A percentile compares a stretch with the other conserved stretches of the same genome.
Conservation (phyloP, 2,797 vertebrate species). For the Sebastes ruberrimus region DNA sequence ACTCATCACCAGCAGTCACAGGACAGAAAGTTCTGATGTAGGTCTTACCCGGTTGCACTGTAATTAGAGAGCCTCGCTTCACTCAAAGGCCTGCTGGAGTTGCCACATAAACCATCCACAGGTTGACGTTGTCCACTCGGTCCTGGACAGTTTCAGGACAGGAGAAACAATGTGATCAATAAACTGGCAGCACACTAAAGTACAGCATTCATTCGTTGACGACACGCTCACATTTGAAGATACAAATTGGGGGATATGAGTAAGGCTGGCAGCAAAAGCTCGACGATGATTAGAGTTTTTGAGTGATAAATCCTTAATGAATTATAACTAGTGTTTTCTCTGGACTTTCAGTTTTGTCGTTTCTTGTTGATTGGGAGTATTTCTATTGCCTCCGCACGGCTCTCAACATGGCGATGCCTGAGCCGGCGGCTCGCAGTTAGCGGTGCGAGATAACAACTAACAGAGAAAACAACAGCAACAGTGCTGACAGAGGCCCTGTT, state of each 20-base stretch:
- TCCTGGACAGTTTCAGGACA: neutral
- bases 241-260: neutral
- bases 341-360: no score
- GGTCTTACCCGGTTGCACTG: neutral
- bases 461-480: no score
- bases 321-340: no score
- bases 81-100: neutral
- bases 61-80: no score
- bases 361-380: no score
- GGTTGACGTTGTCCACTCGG: neutral
- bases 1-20: neutral
- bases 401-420: no score
- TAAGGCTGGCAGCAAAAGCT: no score
- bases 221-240: neutral
- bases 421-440: no score
- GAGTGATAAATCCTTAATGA: no score
- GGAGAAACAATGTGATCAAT: neutral
- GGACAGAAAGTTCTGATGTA: neutral
- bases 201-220: neutral
- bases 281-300: no score
- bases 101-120: conserved; percentile 1
- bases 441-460: rapidly evolving
- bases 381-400: no score
- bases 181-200: neutral
- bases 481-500: no score